Evolutionary conservation across 2,113 vertebrate species (phyloP), one percentile per base, ranked within the genome.

Genomic region (Brachyhypopomus occidentalis): DNA sequence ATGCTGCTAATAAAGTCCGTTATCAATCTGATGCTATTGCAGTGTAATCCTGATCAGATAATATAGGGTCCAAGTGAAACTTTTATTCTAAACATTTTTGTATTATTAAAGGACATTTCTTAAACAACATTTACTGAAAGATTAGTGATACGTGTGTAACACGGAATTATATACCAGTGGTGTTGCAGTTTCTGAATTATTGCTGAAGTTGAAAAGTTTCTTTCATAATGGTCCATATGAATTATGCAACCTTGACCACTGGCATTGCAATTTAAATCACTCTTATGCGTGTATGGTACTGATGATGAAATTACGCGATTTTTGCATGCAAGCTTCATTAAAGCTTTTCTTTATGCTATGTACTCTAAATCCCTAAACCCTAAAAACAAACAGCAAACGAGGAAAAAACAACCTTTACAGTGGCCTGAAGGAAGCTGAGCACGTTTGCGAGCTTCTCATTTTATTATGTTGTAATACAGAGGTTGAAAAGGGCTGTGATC

Each of bases 401-500:
- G 2, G 22, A 11, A 23, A 23, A 62, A 25, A 25, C 6, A 7
- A 62, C 20, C 60, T 22, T 23, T 62, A 52, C 45, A 52, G 3
- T 52, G 12, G 45, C 45, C 45, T 52, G 12, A 12, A 52, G 45
- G 12, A 12, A 52, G 45, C 45, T 52, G 45, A 52, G 45, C 9
- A 14, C 12, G 45, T 52, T 52, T 12, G 52, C 5, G 17, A 78
- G 34, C 48, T 52, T 36, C 7, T 36, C 30, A n/a, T 52, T 25
- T 56, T 78, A 64, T 55, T 36, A 22, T 17, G 45, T 66, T 0
- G 16, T 67, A 78, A 30, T 22, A 23, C 20, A 67, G 66, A 20
- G 34, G 55, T 78, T 78, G 30, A 78, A 66, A 78, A 67, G 27
- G 75, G 66, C 34, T 67, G n/a, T 67, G 63, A 67, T 52, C 63